These are phyloP conservation scores for Chrysolina oricalcia DNA, from an alignment of 2,888 invertebrate genomes.

Conservation along the genomic window DNA sequence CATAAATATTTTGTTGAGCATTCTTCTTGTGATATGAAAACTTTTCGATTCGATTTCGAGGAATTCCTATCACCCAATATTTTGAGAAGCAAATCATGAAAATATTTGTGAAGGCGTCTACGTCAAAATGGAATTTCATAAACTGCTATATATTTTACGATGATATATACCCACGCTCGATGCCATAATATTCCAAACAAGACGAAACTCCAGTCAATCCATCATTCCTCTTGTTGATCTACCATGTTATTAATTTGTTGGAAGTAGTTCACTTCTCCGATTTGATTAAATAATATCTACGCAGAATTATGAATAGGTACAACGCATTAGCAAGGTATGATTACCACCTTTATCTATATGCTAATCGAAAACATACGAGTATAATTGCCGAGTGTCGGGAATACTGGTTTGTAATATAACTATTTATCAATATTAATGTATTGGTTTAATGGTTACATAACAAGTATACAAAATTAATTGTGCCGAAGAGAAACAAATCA, in stretches of 20 bases:
- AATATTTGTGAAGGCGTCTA: not conserved
- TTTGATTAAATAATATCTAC: constrained; percentile 21
- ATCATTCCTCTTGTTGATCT: constrained; percentile 12
- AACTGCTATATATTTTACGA: not conserved
- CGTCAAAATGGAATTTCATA: constrained; percentile 1
- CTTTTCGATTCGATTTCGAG: not conserved
- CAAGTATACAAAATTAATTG: not conserved
- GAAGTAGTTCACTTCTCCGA: constrained; percentile 19
- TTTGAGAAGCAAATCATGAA: not conserved
- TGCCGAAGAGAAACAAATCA: not conserved
- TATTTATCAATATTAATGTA: not conserved
- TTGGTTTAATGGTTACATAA: not conserved
- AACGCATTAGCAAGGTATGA: constrained; percentile 16
- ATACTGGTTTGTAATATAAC: not conserved
- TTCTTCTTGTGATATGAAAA: no score
- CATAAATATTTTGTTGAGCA: no score
- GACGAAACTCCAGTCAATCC: constrained; percentile 2
- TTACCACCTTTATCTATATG: constrained; percentile 23
- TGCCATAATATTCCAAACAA: not conserved
- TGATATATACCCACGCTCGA: constrained; percentile 15
- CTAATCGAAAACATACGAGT: constrained; percentile 15
- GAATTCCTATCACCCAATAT: not conserved
- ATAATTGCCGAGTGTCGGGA: constrained; percentile 11
- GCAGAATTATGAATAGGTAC: not conserved
- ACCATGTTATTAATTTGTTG: constrained; percentile 20